Conservation (phyloP, 2,888 invertebrate genomes). For the Sipunculus nudus region DNA sequence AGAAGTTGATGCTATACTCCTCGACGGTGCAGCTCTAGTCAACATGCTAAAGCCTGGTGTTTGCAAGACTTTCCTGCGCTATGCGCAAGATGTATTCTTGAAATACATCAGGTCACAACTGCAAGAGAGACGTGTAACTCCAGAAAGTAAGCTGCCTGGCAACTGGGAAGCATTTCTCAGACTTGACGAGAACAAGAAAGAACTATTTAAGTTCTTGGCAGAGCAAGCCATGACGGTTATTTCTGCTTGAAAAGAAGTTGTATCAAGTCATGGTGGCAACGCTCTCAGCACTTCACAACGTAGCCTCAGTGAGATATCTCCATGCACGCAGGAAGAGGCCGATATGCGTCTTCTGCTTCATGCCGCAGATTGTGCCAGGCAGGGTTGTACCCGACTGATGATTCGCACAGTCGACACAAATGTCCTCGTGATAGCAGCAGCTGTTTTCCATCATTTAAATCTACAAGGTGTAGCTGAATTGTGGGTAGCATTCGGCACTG, state of each 20-base stretch:
- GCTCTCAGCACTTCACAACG: conserved; percentile 6
- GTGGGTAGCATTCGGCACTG: conserved; percentile 31
- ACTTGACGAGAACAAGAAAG: conserved; percentile 26
- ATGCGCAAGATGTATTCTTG: conserved; percentile 1
- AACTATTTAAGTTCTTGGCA: conserved; percentile 19
- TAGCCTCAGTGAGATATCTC: conserved; percentile 10
- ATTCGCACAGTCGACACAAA: conserved; percentile 31
- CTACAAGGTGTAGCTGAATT: conserved; percentile 1
- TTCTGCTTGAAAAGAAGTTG: background rate
- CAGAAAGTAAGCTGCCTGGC: conserved; percentile 15
- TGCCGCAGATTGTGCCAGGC: conserved; percentile 9
- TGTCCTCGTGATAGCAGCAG: conserved; percentile 31
- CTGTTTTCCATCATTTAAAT: background rate
- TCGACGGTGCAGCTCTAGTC: conserved; percentile 1
- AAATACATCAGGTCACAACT: conserved; percentile 7
- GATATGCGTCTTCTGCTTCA: conserved; percentile 28
- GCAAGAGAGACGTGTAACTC: conserved; percentile 11
- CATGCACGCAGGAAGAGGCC: conserved; percentile 35
- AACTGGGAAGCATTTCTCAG: conserved; percentile 29
- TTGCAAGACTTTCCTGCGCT: background rate
- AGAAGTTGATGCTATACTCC: background rate
- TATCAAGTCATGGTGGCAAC: background rate
- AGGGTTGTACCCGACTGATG: conserved; percentile 13
- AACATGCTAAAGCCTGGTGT: background rate
- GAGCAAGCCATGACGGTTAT: background rate